Evolutionary conservation across 2,797 vertebrate species (phyloP), one percentile per base, ranked within the genome.

Genomic region (Halcyon smyrnensis): DNA sequence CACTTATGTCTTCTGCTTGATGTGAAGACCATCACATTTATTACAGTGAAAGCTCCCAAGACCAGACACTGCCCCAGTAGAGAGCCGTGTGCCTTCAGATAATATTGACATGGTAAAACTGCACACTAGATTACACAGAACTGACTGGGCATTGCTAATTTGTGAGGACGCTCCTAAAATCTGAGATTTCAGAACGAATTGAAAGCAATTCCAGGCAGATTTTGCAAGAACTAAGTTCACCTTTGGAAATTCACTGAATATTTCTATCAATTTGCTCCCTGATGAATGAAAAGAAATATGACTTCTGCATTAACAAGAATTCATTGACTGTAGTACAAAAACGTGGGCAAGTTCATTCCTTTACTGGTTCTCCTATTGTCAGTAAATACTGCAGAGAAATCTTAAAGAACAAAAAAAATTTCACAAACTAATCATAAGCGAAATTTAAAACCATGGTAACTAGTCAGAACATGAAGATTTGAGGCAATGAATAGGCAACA

Each of bases 111-210:
- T 30, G 79, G 56, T 32, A 21, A 56, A 92, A 95, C 53, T 48
- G 91, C 80, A 76, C 65, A 95, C 81, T 57, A 63, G 76, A 91
- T 91, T 84, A 95, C 39, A 87, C 17, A 57, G 36, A 5, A 82
- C 48, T 93, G 59, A 91, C 77, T 74, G 67, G 41, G 53, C 53
- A 90, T 0, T 28, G 74, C 48, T 53, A 90, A 54, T 62, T 90
- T 64, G 30, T 48, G 65, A 84, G 84, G 36, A 81, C 34, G 83
- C 32, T 77, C 87, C 81, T 85, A 85, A 90, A 95, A 84, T 5
- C 56, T 83, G 62, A 57, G 27, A 89, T 80, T 93, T 87, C 74
- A 51, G 78, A 89, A 34, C 30, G 90, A 85, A 91, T 5, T 45
- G 30, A 85, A 94, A 87, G 63, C 59, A 91, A 67, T 83, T 90